Conservation (phyloP, 2,888 invertebrate species). For the Diarsia dahlii region DNA sequence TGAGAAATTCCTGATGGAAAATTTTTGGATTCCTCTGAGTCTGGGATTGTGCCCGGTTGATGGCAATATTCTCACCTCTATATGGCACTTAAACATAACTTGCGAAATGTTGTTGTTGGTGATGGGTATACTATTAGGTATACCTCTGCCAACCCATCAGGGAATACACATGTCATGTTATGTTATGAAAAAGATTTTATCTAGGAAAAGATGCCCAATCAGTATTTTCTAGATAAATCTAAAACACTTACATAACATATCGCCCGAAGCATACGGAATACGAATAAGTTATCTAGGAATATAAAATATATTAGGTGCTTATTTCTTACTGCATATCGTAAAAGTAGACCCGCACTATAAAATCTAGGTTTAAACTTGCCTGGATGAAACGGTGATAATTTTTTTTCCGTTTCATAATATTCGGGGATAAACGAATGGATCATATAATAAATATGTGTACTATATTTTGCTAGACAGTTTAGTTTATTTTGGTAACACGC, state of each 20-base stretch:
- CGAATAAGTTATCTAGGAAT: slow-evolving; percentile 47
- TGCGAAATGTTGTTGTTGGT: too few species aligned
- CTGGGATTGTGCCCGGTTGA: too few species aligned
- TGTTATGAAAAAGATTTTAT: neutral
- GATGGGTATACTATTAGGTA: too few species aligned
- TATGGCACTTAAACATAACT: too few species aligned
- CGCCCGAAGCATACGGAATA: slow-evolving; percentile 33
- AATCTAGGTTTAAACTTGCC: slow-evolving; percentile 35
- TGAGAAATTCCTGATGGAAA: too few species aligned
- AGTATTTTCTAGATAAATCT: slow-evolving; percentile 22
- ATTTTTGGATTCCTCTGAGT: too few species aligned
- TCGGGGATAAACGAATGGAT: neutral
- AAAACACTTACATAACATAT: slow-evolving; percentile 48
- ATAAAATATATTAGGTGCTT: slow-evolving; percentile 56
- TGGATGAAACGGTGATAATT: slow-evolving; percentile 22
- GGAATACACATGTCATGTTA: too few species aligned
- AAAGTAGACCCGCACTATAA: slow-evolving; percentile 36
- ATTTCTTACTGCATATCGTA: slow-evolving; percentile 48
- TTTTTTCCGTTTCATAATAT: slow-evolving; percentile 38
- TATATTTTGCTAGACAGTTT: neutral
- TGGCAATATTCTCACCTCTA: too few species aligned
- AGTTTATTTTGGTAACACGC: neutral
- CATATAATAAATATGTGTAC: neutral
- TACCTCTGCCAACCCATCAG: too few species aligned
- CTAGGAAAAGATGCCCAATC: neutral